Conservation (phyloP, 2,113 vertebrate species). For the Heterotilapia buettikoferi region DNA sequence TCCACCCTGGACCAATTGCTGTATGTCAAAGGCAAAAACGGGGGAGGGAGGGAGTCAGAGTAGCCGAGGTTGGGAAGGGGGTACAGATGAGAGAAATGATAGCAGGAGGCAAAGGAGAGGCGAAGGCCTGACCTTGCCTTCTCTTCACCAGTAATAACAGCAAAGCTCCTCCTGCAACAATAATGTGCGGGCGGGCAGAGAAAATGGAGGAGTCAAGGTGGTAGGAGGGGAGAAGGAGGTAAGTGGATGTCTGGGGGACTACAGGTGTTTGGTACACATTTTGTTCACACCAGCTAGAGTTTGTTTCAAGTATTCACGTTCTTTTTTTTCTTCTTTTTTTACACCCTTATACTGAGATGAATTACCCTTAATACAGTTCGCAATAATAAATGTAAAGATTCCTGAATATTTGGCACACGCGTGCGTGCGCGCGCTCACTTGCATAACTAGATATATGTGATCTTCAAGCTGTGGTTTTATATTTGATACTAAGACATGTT, state of each 20-base stretch:
- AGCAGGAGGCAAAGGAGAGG: constrained; percentile 62
- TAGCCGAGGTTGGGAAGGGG: constrained; percentile 9
- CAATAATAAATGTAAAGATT: neutral
- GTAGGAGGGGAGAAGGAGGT: constrained; percentile 1
- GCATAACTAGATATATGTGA: neutral
- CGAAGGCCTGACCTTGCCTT: constrained; percentile 58
- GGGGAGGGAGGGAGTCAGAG: neutral
- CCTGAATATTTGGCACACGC: neutral
- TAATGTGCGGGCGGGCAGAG: neutral
- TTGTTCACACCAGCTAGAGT: constrained; percentile 17
- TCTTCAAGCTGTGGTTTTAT: neutral
- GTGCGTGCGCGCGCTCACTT: neutral
- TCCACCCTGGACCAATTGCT: constrained; percentile 67
- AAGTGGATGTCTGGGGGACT: neutral
- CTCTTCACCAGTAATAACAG: constrained; percentile 36
- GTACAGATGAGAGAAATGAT: constrained; percentile 66
- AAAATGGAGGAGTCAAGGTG: constrained; percentile 17
- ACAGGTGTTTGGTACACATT: constrained; percentile 43
- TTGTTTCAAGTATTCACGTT: neutral
- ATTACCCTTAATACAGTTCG: neutral
- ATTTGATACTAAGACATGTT: neutral
- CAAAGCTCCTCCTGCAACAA: neutral
- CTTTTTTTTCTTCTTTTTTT: neutral
- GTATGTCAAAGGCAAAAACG: constrained; percentile 70
- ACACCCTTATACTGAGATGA: neutral